These are phyloP conservation scores for Larimichthys polyactis DNA, from an alignment of 2,113 vertebrate genomes.

Conservation along the genomic window DNA sequence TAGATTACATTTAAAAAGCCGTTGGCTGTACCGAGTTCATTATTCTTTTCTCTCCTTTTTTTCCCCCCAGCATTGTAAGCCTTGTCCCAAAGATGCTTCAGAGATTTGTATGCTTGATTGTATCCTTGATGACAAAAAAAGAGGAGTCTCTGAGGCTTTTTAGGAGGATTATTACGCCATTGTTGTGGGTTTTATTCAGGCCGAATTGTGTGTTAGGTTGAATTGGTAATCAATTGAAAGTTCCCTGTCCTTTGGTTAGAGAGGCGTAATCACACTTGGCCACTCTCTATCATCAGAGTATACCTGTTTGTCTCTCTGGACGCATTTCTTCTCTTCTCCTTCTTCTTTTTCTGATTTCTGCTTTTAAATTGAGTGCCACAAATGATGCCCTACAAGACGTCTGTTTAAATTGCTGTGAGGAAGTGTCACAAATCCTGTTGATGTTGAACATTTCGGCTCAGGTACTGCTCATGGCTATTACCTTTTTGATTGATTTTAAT, in stretches of 20 bases:
- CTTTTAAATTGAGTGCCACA: slow-evolving; percentile 33
- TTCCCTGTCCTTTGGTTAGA: slow-evolving; percentile 40
- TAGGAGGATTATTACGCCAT: slow-evolving; percentile 60
- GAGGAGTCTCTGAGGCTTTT: slow-evolving; percentile 59
- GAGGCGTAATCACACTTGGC: slow-evolving; percentile 57
- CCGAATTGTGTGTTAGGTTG: slow-evolving; percentile 53
- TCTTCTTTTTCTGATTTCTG: slow-evolving; percentile 8
- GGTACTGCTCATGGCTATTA: not conserved
- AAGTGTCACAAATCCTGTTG: not conserved
- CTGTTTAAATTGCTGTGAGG: not conserved
- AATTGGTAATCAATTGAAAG: slow-evolving; percentile 72
- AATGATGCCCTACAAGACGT: slow-evolving; percentile 1
- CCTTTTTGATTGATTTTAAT: not conserved
- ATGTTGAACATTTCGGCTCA: not conserved
- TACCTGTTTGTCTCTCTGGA: slow-evolving; percentile 28
- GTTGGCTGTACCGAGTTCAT: slow-evolving; percentile 64
- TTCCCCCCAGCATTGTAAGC: slow-evolving; percentile 46
- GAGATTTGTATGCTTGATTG: slow-evolving; percentile 69
- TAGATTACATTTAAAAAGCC: slow-evolving; percentile 76
- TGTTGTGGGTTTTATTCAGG: slow-evolving; percentile 56
- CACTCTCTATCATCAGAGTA: slow-evolving; percentile 20
- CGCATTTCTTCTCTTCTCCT: not conserved
- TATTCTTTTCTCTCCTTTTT: slow-evolving; percentile 46
- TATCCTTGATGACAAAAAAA: slow-evolving; percentile 60
- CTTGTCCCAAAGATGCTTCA: slow-evolving; percentile 57